A percentile compares a stretch with the other conserved stretches of the same genome.
Conservation (phyloP, 2,888 invertebrate genomes). For the Nymphalis urticae region DNA sequence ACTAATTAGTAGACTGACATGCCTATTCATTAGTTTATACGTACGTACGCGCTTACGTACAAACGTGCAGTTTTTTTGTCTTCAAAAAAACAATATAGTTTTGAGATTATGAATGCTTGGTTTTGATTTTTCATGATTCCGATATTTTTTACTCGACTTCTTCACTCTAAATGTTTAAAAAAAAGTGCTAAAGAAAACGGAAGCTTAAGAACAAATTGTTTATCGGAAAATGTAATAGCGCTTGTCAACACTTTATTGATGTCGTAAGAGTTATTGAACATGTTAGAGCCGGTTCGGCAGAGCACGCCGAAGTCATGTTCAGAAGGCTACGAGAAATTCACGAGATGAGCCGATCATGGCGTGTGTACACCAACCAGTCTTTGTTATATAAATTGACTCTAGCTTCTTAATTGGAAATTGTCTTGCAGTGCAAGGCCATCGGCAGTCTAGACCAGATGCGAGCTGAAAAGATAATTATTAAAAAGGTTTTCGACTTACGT, state of each 20-base stretch:
- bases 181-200: not conserved
- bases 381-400: slow-evolving; percentile 73
- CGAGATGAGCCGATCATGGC: slow-evolving; percentile 63
- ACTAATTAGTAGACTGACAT: no score
- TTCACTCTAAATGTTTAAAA: no score
- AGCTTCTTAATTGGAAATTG: slow-evolving; percentile 48
- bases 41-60: no score
- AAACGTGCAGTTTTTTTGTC: no score
- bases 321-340: slow-evolving; percentile 64
- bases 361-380: slow-evolving; percentile 56
- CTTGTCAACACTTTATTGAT: slow-evolving; percentile 58
- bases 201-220: slow-evolving; percentile 1
- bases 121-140: no score
- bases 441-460: slow-evolving; percentile 5
- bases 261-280: slow-evolving; percentile 54
- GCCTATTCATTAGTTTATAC: no score
- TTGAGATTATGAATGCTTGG: no score
- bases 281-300: slow-evolving; percentile 47
- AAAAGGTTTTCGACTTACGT: slow-evolving; percentile 34
- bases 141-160: no score
- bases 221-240: slow-evolving; percentile 42
- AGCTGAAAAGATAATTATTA: slow-evolving; percentile 33
- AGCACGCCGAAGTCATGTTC: slow-evolving; percentile 52
- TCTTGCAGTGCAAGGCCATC: slow-evolving; percentile 39
- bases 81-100: no score